These are phyloP conservation scores for Uria lomvia DNA, from an alignment of 2,113 vertebrate genomes.

Conservation along the genomic window DNA sequence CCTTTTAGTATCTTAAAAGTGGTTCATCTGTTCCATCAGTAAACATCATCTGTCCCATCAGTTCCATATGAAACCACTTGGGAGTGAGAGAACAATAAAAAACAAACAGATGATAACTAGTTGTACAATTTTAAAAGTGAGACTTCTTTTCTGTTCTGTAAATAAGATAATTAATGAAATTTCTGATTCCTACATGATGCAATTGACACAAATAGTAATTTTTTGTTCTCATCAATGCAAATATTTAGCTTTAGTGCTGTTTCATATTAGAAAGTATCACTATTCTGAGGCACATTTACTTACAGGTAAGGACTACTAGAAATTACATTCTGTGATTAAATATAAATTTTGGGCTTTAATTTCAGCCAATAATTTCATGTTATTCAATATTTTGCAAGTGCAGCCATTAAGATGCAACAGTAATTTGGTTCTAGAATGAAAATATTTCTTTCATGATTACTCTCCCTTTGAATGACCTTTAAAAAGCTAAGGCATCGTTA, in stretches of 20 bases:
- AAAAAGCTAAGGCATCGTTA: neutral
- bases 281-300: neutral
- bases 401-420: neutral
- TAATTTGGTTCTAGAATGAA: neutral
- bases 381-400: neutral
- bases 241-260: neutral
- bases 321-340: neutral
- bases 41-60: neutral
- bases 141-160: neutral
- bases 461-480: neutral
- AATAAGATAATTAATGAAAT: neutral
- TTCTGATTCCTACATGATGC: neutral
- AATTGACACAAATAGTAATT: neutral
- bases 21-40: neutral
- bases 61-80: neutral
- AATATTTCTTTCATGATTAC: neutral
- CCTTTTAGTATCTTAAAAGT: neutral
- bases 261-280: neutral
- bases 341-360: neutral
- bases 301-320: neutral
- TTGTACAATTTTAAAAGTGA: neutral
- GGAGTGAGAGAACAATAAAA: neutral
- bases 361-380: neutral
- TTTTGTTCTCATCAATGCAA: neutral
- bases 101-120: rapidly evolving